Evolutionary conservation across 2,797 vertebrate species (phyloP).

Genomic region (Pangasius sanitwongsei): DNA sequence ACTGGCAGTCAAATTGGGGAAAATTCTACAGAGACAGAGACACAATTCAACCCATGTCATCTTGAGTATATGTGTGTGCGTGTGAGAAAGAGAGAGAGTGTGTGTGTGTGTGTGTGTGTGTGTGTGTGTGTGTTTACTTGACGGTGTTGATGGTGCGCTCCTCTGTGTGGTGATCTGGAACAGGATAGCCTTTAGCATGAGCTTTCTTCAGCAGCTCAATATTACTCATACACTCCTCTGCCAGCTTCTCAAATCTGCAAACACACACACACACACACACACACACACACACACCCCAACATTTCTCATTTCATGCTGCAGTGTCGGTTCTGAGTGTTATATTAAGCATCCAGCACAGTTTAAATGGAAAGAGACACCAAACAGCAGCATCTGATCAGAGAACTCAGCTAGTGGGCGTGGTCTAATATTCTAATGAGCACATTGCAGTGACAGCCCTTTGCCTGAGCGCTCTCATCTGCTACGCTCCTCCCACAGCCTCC

Average conservation of each 20-base stretch:
- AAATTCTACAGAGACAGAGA: conserved; percentile 67
- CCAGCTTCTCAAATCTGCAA: conserved; percentile 83
- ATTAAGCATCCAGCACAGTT: neutral
- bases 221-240: conserved; percentile 81
- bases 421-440: neutral
- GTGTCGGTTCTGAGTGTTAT: neutral
- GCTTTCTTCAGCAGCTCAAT: conserved; percentile 84
- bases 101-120: conserved; percentile 61
- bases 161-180: conserved; percentile 82
- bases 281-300: too few species aligned
- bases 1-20: conserved; percentile 77
- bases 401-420: neutral
- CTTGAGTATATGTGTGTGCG: neutral
- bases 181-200: conserved; percentile 79
- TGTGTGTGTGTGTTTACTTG: conserved; percentile 75
- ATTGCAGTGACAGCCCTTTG: neutral
- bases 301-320: neutral
- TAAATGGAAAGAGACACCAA: neutral
- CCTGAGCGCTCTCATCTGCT: neutral
- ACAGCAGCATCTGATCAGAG: neutral
- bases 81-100: neutral
- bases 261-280: conserved; percentile 20
- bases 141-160: conserved; percentile 84
- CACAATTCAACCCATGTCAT: neutral
- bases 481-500: neutral